These are phyloP conservation scores for Chrysopa pallens DNA, from an alignment of 1,140 invertebrate species.

Conservation along the genomic window DNA sequence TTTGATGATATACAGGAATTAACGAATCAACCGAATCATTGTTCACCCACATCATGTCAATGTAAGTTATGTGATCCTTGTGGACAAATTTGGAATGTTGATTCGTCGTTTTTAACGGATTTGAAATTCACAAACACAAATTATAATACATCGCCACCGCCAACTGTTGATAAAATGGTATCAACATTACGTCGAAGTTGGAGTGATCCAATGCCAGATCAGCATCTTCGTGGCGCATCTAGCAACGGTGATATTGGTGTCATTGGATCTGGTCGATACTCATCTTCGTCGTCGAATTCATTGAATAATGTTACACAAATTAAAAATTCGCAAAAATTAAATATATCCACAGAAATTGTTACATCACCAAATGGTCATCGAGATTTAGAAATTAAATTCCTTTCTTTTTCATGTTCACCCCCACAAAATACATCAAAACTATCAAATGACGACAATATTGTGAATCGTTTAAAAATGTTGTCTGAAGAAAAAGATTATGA, in stretches of 20 bases:
- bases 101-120: slow-evolving; percentile 27
- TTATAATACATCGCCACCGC: too few relatives aligned
- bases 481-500: background rate
- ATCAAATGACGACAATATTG: background rate
- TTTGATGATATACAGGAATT: slow-evolving; percentile 24
- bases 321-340: slow-evolving; percentile 17
- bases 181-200: slow-evolving; percentile 34
- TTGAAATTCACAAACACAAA: slow-evolving; percentile 1
- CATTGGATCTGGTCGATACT: slow-evolving; percentile 27
- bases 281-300: background rate
- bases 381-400: slow-evolving; percentile 61
- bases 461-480: too few relatives aligned
- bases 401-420: slow-evolving; percentile 30
- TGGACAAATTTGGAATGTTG: slow-evolving; percentile 57
- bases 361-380: slow-evolving; percentile 57
- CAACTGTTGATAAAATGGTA: slow-evolving; percentile 21
- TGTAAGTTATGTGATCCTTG: slow-evolving; percentile 62
- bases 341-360: slow-evolving; percentile 61
- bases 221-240: slow-evolving; percentile 18
- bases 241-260: slow-evolving; percentile 27
- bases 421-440: background rate
- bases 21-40: slow-evolving; percentile 21
- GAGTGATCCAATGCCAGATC: slow-evolving; percentile 35
- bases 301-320: slow-evolving; percentile 12
- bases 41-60: slow-evolving; percentile 43